phyloP scores from a whole-genome alignment of 2,888 invertebrate species.

The Cerastoderma edule region DNA sequence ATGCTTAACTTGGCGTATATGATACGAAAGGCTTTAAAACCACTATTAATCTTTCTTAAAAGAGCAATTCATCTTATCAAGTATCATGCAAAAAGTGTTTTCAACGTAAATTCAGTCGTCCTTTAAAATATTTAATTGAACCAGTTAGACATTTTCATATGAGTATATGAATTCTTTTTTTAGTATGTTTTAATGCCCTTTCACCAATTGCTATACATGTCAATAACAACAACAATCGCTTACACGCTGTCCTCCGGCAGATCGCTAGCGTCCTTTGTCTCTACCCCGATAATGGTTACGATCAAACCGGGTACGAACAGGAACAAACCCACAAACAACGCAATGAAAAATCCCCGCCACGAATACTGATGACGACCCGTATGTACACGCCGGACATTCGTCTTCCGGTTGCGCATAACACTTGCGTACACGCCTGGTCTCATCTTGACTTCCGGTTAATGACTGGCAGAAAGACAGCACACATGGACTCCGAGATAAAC shows the following conservation, averaged over 20 bases:
- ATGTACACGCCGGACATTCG: slow-evolving; percentile 55
- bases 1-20: too few relatives aligned
- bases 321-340: slow-evolving; percentile 69
- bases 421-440: slow-evolving; percentile 77
- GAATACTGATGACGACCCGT: slow-evolving; percentile 69
- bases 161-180: too few relatives aligned
- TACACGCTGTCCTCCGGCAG: slow-evolving; percentile 50
- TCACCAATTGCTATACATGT: neutral
- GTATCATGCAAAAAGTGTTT: too few relatives aligned
- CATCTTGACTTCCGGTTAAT: too few relatives aligned
- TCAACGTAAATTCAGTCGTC: too few relatives aligned
- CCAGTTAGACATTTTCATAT: too few relatives aligned
- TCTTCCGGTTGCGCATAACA: slow-evolving; percentile 71
- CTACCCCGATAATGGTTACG: slow-evolving; percentile 72
- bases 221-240: neutral
- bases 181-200: neutral
- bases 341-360: slow-evolving; percentile 67
- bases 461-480: too few relatives aligned
- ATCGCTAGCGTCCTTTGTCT: slow-evolving; percentile 47
- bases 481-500: too few relatives aligned
- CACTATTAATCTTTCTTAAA: too few relatives aligned
- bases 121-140: too few relatives aligned
- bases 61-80: too few relatives aligned
- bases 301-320: slow-evolving; percentile 74
- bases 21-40: too few relatives aligned